Evolutionary conservation across 2,797 vertebrate species (phyloP).

Genomic region (Acanthiza pusilla): DNA sequence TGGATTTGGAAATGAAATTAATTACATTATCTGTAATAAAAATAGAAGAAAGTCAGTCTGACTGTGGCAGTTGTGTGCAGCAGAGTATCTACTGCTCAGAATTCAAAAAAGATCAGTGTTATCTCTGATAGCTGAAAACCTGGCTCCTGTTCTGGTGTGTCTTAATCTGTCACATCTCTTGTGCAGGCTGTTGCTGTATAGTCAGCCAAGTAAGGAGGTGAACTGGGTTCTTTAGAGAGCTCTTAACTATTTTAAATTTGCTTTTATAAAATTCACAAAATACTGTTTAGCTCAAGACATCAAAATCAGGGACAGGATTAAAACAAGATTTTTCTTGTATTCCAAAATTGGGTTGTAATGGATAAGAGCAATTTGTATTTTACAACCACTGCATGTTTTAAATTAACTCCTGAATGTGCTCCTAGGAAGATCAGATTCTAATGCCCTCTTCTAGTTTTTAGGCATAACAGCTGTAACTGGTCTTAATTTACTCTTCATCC

Average conservation of each 20-base stretch:
- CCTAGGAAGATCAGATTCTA: neutral
- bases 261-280: neutral
- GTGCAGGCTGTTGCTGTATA: neutral
- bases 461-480: neutral
- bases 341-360: neutral
- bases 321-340: neutral
- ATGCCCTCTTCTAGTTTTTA: neutral
- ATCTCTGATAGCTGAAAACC: neutral
- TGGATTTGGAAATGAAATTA: neutral
- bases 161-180: conserved; percentile 5
- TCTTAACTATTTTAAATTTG: neutral
- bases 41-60: neutral
- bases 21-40: neutral
- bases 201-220: neutral
- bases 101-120: neutral
- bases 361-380: neutral
- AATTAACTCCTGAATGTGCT: neutral
- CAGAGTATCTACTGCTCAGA: neutral
- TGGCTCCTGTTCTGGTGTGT: neutral
- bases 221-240: neutral
- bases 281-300: neutral
- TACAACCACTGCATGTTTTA: neutral
- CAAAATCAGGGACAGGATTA: neutral
- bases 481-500: neutral
- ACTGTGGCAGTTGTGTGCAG: neutral